Percentiles rank a stretch among this genome's conserved stretches.
These are phyloP conservation scores for Gallinago paraguaiae DNA, from an alignment of 2,113 vertebrate species.

Conservation along the genomic window DNA sequence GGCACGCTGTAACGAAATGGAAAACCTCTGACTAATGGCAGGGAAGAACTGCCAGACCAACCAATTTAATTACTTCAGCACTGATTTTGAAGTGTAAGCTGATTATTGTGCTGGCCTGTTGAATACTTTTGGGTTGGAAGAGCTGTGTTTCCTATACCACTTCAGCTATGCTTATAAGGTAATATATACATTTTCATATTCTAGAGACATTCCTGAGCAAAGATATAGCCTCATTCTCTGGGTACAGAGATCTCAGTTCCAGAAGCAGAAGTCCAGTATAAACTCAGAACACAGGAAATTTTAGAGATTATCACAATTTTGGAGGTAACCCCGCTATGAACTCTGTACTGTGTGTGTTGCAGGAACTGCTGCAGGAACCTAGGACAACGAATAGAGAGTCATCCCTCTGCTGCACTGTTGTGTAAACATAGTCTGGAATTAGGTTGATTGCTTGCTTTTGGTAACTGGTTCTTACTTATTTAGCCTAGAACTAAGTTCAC, in stretches of 20 bases:
- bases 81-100: background rate
- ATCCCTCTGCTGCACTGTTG: background rate
- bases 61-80: background rate
- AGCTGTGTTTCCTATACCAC: background rate
- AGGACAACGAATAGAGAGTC: background rate
- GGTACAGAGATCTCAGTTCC: background rate
- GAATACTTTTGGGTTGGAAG: background rate
- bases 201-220: background rate
- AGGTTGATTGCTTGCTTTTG: background rate
- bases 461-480: background rate
- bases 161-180: background rate
- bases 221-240: background rate
- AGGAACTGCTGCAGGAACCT: background rate
- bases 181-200: background rate
- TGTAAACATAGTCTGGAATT: background rate
- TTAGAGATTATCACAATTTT: background rate
- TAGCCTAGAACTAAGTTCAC: background rate
- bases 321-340: background rate
- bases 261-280: background rate
- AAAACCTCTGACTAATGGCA: background rate
- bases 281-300: background rate
- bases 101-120: background rate
- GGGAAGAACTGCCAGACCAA: background rate
- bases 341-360: background rate
- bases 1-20: conserved; percentile 78